These are phyloP conservation scores for Bufotes viridis DNA, from an alignment of 2,797 vertebrate species.

Conservation along the genomic window DNA sequence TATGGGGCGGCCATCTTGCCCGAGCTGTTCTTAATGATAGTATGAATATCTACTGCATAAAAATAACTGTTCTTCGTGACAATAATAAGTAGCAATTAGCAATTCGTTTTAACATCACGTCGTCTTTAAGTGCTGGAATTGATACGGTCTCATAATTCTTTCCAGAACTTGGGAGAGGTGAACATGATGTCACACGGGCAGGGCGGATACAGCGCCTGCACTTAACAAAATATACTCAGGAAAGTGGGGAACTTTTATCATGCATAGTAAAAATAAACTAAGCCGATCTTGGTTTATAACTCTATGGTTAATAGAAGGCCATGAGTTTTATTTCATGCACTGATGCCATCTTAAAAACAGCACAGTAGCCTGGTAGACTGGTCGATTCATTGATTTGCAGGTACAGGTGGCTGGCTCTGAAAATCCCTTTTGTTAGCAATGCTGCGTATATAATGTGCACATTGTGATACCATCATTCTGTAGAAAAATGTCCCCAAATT, in stretches of 20 bases:
- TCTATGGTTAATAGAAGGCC: not conserved
- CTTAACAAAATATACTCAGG: constrained; percentile 41
- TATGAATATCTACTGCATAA: not conserved
- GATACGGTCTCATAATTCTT: constrained; percentile 22
- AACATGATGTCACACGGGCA: constrained; percentile 30
- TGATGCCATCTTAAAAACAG: constrained; percentile 32
- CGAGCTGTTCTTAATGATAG: not conserved
- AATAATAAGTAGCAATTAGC: constrained; percentile 9
- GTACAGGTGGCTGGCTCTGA: not conserved
- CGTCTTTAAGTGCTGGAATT: constrained; percentile 10
- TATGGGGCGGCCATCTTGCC: no score
- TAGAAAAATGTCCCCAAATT: not conserved
- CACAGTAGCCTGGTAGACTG: not conserved
- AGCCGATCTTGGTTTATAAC: constrained; percentile 9
- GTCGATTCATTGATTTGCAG: constrained; percentile 3
- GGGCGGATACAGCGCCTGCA: constrained; percentile 13
- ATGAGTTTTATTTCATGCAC: constrained; percentile 5
- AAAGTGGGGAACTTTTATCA: constrained; percentile 38
- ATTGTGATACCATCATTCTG: not conserved
- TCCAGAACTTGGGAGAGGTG: constrained; percentile 23
- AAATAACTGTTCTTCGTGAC: not conserved
- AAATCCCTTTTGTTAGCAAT: constrained; percentile 13
- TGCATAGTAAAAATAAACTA: constrained; percentile 24
- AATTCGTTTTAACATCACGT: not conserved
- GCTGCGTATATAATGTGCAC: not conserved